These are phyloP conservation scores for Channallabes apus DNA, from an alignment of 2,797 vertebrate species.

Conservation along the genomic window DNA sequence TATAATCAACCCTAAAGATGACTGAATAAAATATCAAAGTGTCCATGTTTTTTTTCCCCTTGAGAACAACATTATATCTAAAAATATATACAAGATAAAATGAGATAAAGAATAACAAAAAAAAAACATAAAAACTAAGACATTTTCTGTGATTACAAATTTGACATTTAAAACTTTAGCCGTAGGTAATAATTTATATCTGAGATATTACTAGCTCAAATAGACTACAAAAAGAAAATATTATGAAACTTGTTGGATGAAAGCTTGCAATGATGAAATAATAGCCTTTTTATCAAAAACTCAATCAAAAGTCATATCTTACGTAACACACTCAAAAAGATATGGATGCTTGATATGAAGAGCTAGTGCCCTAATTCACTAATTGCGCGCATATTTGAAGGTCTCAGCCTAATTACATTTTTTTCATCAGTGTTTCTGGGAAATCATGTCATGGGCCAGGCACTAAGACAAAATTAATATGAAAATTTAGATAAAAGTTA, in stretches of 20 bases:
- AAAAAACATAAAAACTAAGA: neutral
- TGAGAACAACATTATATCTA: neutral
- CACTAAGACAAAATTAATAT: conserved; percentile 56
- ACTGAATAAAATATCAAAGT: no score
- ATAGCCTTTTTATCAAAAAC: conserved; percentile 42
- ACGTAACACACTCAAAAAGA: conserved; percentile 44
- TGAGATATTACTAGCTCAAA: conserved; percentile 3
- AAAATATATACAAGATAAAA: neutral
- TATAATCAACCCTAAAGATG: no score
- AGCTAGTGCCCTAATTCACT: conserved; percentile 44
- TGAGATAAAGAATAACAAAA: neutral
- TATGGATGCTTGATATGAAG: conserved; percentile 37
- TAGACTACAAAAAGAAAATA: conserved; percentile 25
- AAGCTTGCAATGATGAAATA: conserved; percentile 45
- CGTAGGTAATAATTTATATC: conserved; percentile 5
- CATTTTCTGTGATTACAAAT: neutral
- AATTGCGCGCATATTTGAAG: conserved; percentile 52
- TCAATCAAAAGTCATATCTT: conserved; percentile 51
- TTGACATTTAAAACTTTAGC: conserved; percentile 17
- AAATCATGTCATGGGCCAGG: conserved; percentile 53
- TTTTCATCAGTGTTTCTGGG: conserved; percentile 49
- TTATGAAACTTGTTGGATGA: conserved; percentile 38
- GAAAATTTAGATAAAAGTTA: conserved; percentile 61
- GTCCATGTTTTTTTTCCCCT: no score
- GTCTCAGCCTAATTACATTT: conserved; percentile 59